A percentile compares a stretch with the other conserved stretches of the same genome.
Evolutionary conservation across 1,140 invertebrate species (phyloP).

Genomic region (Hetaerina americana): DNA sequence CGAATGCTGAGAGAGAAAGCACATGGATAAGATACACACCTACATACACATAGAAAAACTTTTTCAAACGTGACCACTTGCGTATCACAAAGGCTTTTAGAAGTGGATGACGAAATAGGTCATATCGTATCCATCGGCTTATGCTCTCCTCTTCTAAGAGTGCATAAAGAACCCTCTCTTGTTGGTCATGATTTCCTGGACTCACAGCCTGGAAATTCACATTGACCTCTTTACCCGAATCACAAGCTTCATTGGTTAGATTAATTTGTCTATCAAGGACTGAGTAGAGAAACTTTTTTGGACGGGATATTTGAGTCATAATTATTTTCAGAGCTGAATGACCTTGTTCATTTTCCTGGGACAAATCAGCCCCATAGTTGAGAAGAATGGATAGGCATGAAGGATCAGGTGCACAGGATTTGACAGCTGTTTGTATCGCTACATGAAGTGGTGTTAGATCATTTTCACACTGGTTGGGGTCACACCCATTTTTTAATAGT

Average conservation of each 20-base stretch:
- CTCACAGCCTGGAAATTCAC: background rate
- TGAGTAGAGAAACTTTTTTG: background rate
- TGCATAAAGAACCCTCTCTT: background rate
- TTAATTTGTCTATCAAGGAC: background rate
- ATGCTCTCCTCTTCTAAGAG: background rate
- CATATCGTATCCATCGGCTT: background rate
- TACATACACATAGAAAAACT: background rate
- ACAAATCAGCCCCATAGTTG: background rate
- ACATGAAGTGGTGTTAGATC: background rate
- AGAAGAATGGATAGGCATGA: background rate
- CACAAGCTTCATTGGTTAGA: background rate
- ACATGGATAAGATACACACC: background rate
- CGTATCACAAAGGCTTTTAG: background rate
- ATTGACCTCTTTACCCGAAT: background rate
- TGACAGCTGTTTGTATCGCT: background rate
- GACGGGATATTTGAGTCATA: background rate
- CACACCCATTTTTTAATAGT: background rate
- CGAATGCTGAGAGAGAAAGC: background rate
- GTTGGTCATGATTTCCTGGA: background rate
- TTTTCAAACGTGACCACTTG: background rate
- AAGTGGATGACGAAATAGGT: background rate
- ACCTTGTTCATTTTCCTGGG: background rate
- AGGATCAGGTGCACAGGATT: background rate
- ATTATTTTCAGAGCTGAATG: background rate
- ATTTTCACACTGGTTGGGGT: background rate